Evolutionary conservation across 2,888 invertebrate genomes (phyloP).

Genomic region (Temnothorax unifasciatus): DNA sequence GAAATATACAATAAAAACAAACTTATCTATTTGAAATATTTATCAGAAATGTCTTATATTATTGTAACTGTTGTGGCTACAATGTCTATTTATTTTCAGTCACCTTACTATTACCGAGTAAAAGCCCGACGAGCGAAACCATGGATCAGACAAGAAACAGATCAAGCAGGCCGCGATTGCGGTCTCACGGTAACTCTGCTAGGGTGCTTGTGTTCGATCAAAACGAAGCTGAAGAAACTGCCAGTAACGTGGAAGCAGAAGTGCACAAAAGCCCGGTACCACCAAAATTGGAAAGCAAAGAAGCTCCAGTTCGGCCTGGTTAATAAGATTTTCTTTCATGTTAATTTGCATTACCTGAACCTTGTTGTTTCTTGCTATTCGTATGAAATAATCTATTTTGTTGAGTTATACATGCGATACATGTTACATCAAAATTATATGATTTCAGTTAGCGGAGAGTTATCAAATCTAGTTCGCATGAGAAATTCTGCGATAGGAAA

Average conservation of each 20-base stretch:
- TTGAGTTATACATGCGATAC: neutral
- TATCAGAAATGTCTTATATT: neutral
- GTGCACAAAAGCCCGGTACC: constrained; percentile 72
- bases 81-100: constrained; percentile 22
- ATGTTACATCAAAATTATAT: constrained; percentile 12
- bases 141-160: constrained; percentile 84
- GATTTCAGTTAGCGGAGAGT: constrained; percentile 85
- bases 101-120: constrained; percentile 22
- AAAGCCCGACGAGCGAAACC: neutral
- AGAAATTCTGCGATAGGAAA: constrained; percentile 96
- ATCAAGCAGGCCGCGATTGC: constrained; percentile 84
- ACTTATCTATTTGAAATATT: neutral
- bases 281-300: constrained; percentile 82
- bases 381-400: neutral
- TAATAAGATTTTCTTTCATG: constrained; percentile 38
- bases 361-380: neutral
- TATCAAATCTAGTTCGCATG: constrained; percentile 94
- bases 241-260: constrained; percentile 75
- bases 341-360: neutral
- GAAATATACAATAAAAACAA: neutral
- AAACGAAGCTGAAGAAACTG: constrained; percentile 88
- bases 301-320: constrained; percentile 84
- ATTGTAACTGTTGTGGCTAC: neutral
- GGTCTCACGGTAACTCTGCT: constrained; percentile 88
- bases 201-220: constrained; percentile 93